These are phyloP conservation scores for Pyrocoelia pectoralis DNA, from an alignment of 2,888 invertebrate species.

Conservation along the genomic window DNA sequence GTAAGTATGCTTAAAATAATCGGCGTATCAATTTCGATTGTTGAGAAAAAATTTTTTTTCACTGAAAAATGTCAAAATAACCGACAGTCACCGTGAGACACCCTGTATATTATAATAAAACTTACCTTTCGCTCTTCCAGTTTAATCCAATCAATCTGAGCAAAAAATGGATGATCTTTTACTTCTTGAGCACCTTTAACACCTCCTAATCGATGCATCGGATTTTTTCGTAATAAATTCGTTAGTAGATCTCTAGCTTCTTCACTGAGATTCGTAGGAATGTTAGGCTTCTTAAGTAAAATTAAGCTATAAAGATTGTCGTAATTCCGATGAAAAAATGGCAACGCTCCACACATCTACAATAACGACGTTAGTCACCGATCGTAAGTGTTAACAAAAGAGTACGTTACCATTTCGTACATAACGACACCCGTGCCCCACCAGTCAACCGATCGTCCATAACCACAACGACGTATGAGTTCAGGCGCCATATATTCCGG, in stretches of 20 bases:
- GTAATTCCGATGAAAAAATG: not conserved
- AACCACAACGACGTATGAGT: not conserved
- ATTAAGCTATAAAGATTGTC: not conserved
- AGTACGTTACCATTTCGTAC: conserved; percentile 13
- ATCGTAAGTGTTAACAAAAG: too few species aligned
- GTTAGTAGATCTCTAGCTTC: not conserved
- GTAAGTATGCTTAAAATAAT: too few species aligned
- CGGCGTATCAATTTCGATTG: too few species aligned
- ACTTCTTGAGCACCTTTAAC: not conserved
- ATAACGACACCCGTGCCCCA: conserved; percentile 6
- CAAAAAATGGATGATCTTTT: conserved; percentile 4
- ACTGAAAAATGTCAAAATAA: too few species aligned
- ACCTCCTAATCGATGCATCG: conserved; percentile 1
- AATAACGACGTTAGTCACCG: not conserved
- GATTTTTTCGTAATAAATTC: conserved; percentile 3
- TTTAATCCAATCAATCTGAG: not conserved
- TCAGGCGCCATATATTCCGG: conserved; percentile 12
- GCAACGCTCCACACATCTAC: not conserved
- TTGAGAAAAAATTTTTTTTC: too few species aligned
- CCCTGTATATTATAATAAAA: too few species aligned
- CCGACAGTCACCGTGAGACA: too few species aligned
- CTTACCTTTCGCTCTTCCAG: not conserved
- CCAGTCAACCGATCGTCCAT: conserved; percentile 13
- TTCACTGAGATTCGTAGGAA: not conserved
- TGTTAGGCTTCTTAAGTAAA: not conserved